Base-by-base conservation (phyloP, 2,797 vertebrate genomes). In the Delichon dasypus region DNA sequence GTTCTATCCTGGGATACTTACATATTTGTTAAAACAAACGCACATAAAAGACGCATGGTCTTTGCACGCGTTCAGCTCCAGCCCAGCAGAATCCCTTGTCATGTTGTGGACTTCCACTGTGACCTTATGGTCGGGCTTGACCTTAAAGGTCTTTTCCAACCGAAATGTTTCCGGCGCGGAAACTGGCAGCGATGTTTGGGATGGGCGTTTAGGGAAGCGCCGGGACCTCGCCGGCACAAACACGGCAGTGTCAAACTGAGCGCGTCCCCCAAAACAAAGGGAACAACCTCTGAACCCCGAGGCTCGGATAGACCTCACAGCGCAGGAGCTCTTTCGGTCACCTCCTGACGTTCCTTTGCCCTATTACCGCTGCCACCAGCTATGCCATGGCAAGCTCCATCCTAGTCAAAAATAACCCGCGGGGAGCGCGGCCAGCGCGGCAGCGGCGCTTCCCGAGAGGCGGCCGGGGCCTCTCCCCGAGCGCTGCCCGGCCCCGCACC, bases 201-300 rank as follows among this genome's bases (percentile, higher is more conserved):
- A 17, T 7, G 68, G 42, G 57, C 50, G 13, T 5, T 40, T 0
- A 29, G 60, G 25, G 3, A 55, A 50, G 76, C 11, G 13, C 51
- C 77, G 19, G 42, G 12, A 12, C 29, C 40, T 57, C 11, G 13
- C 50, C 79, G 18, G 34, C 7, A 12, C 30, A 18, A 58, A 51
- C 2, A 2, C 4, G 5, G 47, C 30, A 21, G 16, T 2, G 82
- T 62, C 88, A 84, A 54, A 54, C 50, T 0, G 42, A 65, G 34
- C 57, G 30, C n/a, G 45, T 12, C 72, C 84, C 94, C 58, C 78
- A 60, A 86, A 86, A 95, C 93, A 93, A 95, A 94, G 88, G 73
- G 50, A 38, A 42, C 72, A 45, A 94, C 62, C 90, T 53, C 93
- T 2, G 64, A 40, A 29, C 68, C 50, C 75, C 82, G 7, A 21